Base-by-base conservation (phyloP, 2,113 vertebrate genomes). In the Picathartes gymnocephalus region DNA sequence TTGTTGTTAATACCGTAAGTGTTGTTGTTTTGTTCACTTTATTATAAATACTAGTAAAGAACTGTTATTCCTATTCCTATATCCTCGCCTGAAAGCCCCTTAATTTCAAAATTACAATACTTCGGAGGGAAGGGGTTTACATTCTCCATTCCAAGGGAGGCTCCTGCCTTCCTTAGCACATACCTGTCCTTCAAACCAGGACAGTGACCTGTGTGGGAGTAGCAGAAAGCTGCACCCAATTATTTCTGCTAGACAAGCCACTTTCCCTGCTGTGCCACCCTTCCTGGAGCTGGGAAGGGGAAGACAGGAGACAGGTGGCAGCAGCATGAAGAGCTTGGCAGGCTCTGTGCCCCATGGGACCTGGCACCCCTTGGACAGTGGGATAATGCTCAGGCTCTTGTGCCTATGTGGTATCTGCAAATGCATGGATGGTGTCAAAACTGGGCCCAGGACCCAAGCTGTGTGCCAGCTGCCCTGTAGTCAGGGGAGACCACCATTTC, bases 281-380 rank as follows among this genome's bases (percentile, higher is more conserved):
- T 51, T 35, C 24, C 7, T 6, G 37, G 73, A 81, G n/a, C 69
- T 11, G 3, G 33, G 37, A 56, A 54, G 33, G 39, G 30, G 16
- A 56, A n/a, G 47, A 13, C 14, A 28, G 31, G 51, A 88, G 44
- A n/a, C 0, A 9, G 24, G 16, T 47, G 39, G 17, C 84, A 86
- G 61, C 1, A 0, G 22, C 27, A 57, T 1, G 10, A 62, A 87
- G 5, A 84, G 24, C 42, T 22, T 0, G 1, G 23, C 48, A 54
- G 28, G 35, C 31, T 62, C 42, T 28, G 39, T 0, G 0, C 6
- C 51, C 35, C 48, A 20, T 4, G 1, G 17, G 24, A n/a, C 50
- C 21, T 2, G 3, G 39, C 13, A 8, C 11, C 0, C 0, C 30
- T 21, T 19, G 7, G 62, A 20, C n/a, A 72, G 50, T 3, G 3